These are phyloP conservation scores for Tolypeutes matacus DNA, from an alignment of 2,797 vertebrate species.

Conservation along the genomic window DNA sequence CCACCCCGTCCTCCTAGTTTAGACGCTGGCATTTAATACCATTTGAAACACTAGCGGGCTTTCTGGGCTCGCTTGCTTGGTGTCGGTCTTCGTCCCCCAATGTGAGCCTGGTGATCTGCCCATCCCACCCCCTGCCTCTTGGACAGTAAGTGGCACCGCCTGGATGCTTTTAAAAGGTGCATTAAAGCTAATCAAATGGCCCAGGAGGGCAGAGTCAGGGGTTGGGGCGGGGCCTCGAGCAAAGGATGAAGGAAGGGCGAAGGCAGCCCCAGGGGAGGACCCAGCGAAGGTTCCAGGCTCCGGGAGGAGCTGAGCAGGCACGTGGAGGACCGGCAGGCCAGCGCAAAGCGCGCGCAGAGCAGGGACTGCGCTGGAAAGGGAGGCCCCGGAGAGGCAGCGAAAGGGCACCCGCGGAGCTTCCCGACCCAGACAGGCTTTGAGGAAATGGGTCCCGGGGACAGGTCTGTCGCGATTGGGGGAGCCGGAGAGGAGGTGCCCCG, in stretches of 20 bases:
- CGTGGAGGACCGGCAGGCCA: background rate
- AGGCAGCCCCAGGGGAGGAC: too few relatives aligned
- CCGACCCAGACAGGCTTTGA: background rate
- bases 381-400: background rate
- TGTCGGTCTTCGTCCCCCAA: background rate
- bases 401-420: background rate
- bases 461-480: background rate
- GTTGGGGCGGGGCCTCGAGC: background rate
- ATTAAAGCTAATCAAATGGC: background rate
- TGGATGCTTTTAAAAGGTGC: background rate
- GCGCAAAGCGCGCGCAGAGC: accelerated
- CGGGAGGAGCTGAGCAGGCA: too few relatives aligned
- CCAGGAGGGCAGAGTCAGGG: background rate
- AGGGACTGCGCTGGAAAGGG: accelerated
- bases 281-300: too few relatives aligned
- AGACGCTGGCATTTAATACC: accelerated
- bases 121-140: background rate
- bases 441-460: background rate
- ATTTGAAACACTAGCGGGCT: accelerated
- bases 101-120: background rate
- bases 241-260: background rate
- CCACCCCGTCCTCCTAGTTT: background rate
- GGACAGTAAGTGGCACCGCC: accelerated
- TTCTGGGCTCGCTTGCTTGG: background rate
- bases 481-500: too few relatives aligned